Percentiles rank a stretch among this genome's conserved stretches.
phyloP scores from a whole-genome alignment of 2,797 vertebrate genomes.

The Darevskia mixta region DNA sequence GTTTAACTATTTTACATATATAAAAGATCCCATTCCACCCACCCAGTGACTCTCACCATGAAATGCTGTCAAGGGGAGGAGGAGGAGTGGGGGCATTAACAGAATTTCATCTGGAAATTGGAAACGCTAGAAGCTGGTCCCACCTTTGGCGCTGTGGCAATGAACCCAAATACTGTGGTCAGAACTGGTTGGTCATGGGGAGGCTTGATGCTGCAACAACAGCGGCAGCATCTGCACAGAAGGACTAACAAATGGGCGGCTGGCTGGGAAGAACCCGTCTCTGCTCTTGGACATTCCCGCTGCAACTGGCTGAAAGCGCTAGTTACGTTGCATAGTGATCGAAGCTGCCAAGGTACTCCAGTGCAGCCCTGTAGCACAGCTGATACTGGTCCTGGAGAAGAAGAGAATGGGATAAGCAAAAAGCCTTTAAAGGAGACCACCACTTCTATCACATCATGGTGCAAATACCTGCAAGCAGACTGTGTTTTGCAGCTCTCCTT shows the following conservation, averaged over 20 bases:
- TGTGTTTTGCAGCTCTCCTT: neutral
- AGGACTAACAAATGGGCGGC: constrained; percentile 81
- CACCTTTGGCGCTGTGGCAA: constrained; percentile 75
- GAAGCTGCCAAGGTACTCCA: constrained; percentile 98
- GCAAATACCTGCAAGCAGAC: neutral
- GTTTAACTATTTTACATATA: constrained; percentile 76
- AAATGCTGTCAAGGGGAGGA: constrained; percentile 74
- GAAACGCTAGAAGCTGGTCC: constrained; percentile 72
- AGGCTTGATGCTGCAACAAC: constrained; percentile 72
- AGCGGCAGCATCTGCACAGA: constrained; percentile 76
- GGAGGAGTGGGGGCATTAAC: constrained; percentile 72
- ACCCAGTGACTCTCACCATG: constrained; percentile 79
- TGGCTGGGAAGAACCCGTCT: constrained; percentile 86
- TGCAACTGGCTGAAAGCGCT: constrained; percentile 77
- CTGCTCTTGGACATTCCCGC: constrained; percentile 78
- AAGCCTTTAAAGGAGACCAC: neutral
- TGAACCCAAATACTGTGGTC: constrained; percentile 81
- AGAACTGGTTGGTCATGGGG: constrained; percentile 71
- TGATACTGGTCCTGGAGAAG: constrained; percentile 94
- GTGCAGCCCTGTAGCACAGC: constrained; percentile 94
- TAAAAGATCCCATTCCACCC: constrained; percentile 81
- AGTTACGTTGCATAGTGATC: constrained; percentile 99
- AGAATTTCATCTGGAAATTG: constrained; percentile 74
- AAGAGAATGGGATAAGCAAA: neutral
- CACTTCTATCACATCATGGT: neutral